Conservation (phyloP, 92 coral and sea anemone species). For the Zoanthus sansibaricus region DNA sequence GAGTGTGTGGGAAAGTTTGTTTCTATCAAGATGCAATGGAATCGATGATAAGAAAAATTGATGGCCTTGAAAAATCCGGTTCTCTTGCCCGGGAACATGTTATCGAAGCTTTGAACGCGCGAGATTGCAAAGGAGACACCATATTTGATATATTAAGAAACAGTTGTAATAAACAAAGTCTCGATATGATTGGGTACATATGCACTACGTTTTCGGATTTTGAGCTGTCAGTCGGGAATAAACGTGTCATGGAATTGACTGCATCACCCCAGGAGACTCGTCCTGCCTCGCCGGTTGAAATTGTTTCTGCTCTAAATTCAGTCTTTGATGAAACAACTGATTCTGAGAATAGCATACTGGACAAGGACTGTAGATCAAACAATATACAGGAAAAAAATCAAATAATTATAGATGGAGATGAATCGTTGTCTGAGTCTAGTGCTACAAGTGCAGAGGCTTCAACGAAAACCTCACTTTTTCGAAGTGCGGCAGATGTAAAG, state of each 20-base stretch:
- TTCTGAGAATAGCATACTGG: not conserved
- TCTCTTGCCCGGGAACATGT: conserved; percentile 33
- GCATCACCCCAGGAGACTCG: conserved; percentile 10
- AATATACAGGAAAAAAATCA: not conserved
- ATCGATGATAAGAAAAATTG: conserved; percentile 22
- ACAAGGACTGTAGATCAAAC: not conserved
- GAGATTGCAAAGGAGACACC: conserved; percentile 24
- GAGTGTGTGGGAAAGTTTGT: conserved; percentile 34
- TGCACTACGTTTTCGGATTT: conserved; percentile 17
- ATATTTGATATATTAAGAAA: conserved; percentile 25
- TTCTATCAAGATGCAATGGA: conserved; percentile 38
- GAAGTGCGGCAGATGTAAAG: too few species aligned
- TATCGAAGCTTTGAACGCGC: conserved; percentile 25
- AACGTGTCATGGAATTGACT: not conserved
- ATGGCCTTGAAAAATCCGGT: conserved; percentile 22
- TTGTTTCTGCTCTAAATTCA: conserved; percentile 32
- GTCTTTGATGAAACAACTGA: not conserved
- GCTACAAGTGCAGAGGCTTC: too few species aligned
- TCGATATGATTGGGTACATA: conserved; percentile 12
- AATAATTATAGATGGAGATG: not conserved
- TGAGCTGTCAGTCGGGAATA: not conserved
- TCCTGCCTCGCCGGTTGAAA: conserved; percentile 13
- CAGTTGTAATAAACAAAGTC: conserved; percentile 8
- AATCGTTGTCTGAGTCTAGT: not conserved
- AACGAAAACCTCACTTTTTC: too few species aligned